Conservation (phyloP, 2,113 vertebrate genomes). For the Chaenogobius annularis region DNA sequence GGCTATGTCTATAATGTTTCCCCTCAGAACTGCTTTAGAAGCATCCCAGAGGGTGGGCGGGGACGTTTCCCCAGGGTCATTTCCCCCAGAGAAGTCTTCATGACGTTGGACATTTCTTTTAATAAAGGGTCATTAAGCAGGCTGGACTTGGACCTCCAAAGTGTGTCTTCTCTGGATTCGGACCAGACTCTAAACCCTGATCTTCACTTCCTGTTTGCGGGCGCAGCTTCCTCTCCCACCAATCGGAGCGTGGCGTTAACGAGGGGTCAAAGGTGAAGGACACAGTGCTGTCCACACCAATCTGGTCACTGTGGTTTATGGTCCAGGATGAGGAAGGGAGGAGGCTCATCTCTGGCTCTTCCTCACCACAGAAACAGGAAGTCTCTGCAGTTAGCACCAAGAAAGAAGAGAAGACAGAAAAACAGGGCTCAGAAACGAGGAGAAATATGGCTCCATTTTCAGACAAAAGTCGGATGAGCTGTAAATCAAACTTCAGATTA, state of each 20-base stretch:
- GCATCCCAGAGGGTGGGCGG: too few species aligned
- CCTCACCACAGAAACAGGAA: not conserved
- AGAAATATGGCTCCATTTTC: too few species aligned
- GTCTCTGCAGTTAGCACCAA: not conserved
- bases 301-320: not conserved
- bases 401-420: not conserved
- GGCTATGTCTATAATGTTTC: too few species aligned
- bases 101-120: too few species aligned
- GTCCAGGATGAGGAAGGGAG: constrained; percentile 1
- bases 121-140: too few species aligned
- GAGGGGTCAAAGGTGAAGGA: not conserved
- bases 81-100: too few species aligned
- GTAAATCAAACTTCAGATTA: too few species aligned
- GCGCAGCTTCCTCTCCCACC: not conserved
- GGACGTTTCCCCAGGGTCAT: too few species aligned
- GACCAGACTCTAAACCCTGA: not conserved
- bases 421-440: too few species aligned
- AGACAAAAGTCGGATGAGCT: too few species aligned
- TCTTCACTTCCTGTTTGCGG: not conserved
- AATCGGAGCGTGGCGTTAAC: not conserved
- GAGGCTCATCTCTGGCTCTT: not conserved
- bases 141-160: too few species aligned
- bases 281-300: not conserved
- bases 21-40: too few species aligned
- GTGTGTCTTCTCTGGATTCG: not conserved